phyloP scores from a whole-genome alignment of 2,888 invertebrate species.

The Pedicia rivosa region DNA sequence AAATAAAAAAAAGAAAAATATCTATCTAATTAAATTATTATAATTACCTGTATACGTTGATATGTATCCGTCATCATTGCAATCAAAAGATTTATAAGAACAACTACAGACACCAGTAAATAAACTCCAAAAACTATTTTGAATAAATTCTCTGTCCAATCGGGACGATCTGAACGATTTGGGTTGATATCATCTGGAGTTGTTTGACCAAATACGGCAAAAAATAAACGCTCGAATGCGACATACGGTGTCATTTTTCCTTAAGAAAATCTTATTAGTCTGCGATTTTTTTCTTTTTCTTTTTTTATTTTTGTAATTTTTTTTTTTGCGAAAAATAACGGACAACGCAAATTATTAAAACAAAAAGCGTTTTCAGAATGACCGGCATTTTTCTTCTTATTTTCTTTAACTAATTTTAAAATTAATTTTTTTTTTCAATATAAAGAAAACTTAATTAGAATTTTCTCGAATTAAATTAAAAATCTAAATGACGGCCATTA shows the following conservation, averaged over 20 bases:
- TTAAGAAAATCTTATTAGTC: slow-evolving; percentile 22
- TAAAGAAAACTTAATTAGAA: too few relatives aligned
- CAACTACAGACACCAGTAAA: slow-evolving; percentile 95
- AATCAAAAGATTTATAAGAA: slow-evolving; percentile 96
- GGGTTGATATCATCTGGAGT: slow-evolving; percentile 71
- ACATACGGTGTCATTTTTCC: slow-evolving; percentile 75
- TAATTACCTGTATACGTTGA: slow-evolving; percentile 92
- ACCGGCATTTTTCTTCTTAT: too few relatives aligned
- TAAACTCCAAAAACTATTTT: slow-evolving; percentile 91
- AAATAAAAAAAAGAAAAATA: slow-evolving; percentile 18
- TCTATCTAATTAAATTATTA: slow-evolving; percentile 17
- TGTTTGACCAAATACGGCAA: slow-evolving; percentile 93
- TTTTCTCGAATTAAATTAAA: too few relatives aligned
- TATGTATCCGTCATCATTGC: slow-evolving; percentile 99
- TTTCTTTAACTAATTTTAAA: too few relatives aligned
- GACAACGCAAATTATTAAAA: too few relatives aligned
- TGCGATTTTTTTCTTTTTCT: background rate
- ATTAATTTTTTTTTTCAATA: too few relatives aligned
- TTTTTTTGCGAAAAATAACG: background rate
- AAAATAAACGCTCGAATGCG: slow-evolving; percentile 95
- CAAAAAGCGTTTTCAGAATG: too few relatives aligned
- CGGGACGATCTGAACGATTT: slow-evolving; percentile 49
- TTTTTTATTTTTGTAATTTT: background rate
- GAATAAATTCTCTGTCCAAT: slow-evolving; percentile 75
- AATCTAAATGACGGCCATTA: too few relatives aligned